Conservation (phyloP, 2,888 invertebrate genomes). For the Drosophila stalkeri region DNA sequence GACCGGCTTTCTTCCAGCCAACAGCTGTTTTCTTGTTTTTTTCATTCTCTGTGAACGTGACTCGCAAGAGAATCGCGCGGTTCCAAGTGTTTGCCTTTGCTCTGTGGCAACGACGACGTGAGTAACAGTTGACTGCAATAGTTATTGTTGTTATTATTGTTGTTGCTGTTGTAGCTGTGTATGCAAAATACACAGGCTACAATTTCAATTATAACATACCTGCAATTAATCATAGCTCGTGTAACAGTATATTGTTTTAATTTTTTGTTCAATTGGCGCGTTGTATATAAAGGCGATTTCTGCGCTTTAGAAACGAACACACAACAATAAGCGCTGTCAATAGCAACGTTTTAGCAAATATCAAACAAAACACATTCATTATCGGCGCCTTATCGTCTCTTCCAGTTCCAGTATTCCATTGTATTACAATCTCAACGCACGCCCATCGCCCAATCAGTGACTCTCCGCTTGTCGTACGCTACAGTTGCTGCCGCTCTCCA, state of each 20-base stretch:
- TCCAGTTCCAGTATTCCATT: conserved; percentile 57
- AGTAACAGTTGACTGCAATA: conserved; percentile 51
- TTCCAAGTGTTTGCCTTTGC: conserved; percentile 24
- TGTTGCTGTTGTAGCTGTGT: not conserved
- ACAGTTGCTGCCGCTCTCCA: conserved; percentile 43
- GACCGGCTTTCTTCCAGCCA: conserved; percentile 53
- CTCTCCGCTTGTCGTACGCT: conserved; percentile 55
- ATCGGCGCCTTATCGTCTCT: conserved; percentile 46
- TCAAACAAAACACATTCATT: conserved; percentile 14
- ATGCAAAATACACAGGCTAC: conserved; percentile 19
- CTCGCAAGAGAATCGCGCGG: conserved; percentile 58
- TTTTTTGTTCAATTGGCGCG: conserved; percentile 13
- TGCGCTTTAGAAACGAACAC: conserved; percentile 20
- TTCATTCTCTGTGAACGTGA: conserved; percentile 61
- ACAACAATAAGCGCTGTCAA: conserved; percentile 34
- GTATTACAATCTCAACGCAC: conserved; percentile 32
- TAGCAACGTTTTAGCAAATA: conserved; percentile 1
- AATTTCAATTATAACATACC: conserved; percentile 59
- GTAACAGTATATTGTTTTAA: conserved; percentile 39
- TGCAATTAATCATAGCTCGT: conserved; percentile 63
- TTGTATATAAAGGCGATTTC: conserved; percentile 41
- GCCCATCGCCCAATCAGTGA: conserved; percentile 51
- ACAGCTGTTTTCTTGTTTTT: conserved; percentile 56
- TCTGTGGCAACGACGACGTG: conserved; percentile 49
- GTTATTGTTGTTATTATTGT: conserved; percentile 29